Base-by-base conservation (phyloP, 2,888 invertebrate species). In the Pteria penguin region DNA sequence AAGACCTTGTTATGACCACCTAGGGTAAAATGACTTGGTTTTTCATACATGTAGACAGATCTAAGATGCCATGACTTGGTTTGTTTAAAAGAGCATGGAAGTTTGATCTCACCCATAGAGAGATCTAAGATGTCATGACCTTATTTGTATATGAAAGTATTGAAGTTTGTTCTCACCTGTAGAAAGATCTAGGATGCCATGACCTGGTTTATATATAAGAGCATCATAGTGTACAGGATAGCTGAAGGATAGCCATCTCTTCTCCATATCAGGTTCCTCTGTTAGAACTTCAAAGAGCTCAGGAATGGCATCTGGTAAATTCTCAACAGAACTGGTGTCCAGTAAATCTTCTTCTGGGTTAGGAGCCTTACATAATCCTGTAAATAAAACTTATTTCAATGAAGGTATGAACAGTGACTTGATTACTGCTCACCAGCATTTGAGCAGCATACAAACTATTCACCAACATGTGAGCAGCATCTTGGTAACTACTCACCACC, bases 331-430 rank as follows among this genome's bases (percentile, higher is more conserved):
- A 24, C 97, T 97, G 89, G 96, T 96, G 85, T 94, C 94, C 54
- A 95, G 95, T 78, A 96, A 92, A 22, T 95, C 94, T 71, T 95
- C 95, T 52, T 95, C 94, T 1, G 96, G 95, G 85, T 96, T 96
- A 2, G 96, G 96, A 89, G 96, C 96, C 0, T 97, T 97, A 90
- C 98, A 98, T 93, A 98, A 95, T 89, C 97, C 97, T 98, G 18
- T n/a, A n/a, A n/a, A n/a, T n/a, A n/a, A n/a, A n/a, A n/a, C n/a
- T n/a, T n/a, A n/a, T n/a, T n/a, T n/a, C n/a, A n/a, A n/a, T n/a
- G n/a, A n/a, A n/a, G n/a, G n/a, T n/a, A n/a, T n/a, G n/a, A n/a
- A n/a, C n/a, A n/a, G n/a, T n/a, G n/a, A n/a, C n/a, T n/a, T n/a
- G n/a, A n/a, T n/a, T n/a, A n/a, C n/a, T n/a, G n/a, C n/a, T n/a